Evolutionary conservation across 1,140 invertebrate species (phyloP).

Genomic region (Drosophila yakuba): DNA sequence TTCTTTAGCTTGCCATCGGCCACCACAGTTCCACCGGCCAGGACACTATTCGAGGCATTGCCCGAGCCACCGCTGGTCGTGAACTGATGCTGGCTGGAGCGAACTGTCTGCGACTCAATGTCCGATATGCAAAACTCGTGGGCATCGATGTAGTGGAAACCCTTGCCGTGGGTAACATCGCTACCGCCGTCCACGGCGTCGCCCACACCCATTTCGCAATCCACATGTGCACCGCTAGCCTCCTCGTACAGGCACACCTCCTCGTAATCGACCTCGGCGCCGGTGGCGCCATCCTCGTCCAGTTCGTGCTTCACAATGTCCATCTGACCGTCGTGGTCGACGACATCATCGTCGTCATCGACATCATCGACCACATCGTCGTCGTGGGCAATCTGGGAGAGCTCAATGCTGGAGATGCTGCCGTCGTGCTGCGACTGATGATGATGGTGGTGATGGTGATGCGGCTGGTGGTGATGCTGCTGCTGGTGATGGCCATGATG

Average conservation of each 20-base stretch:
- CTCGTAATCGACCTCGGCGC: conserved; percentile 75
- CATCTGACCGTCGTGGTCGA: conserved; percentile 63
- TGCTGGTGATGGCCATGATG: conserved; percentile 50
- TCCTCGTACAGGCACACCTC: conserved; percentile 81
- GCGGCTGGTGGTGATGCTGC: conserved; percentile 60
- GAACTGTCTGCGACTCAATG: conserved; percentile 63
- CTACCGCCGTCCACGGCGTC: conserved; percentile 57
- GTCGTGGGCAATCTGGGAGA: conserved; percentile 68
- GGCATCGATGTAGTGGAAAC: conserved; percentile 72
- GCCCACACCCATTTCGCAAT: conserved; percentile 68
- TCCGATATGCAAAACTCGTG: conserved; percentile 76
- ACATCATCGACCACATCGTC: conserved; percentile 70
- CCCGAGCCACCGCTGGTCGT: conserved; percentile 13
- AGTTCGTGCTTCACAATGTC: conserved; percentile 81
- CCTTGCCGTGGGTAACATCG: conserved; percentile 64
- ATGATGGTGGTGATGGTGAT: conserved; percentile 56
- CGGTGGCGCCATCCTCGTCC: conserved; percentile 74
- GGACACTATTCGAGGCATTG: conserved; percentile 52
- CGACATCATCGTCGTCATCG: conserved; percentile 64
- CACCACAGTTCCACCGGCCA: conserved; percentile 41
- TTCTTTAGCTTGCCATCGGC: conserved; percentile 73
- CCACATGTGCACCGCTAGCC: conserved; percentile 65
- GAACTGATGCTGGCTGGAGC: conserved; percentile 47
- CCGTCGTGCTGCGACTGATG: conserved; percentile 68
- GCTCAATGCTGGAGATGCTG: conserved; percentile 76